phyloP scores from a whole-genome alignment of 2,888 invertebrate genomes.

The Ennomos erosarius region DNA sequence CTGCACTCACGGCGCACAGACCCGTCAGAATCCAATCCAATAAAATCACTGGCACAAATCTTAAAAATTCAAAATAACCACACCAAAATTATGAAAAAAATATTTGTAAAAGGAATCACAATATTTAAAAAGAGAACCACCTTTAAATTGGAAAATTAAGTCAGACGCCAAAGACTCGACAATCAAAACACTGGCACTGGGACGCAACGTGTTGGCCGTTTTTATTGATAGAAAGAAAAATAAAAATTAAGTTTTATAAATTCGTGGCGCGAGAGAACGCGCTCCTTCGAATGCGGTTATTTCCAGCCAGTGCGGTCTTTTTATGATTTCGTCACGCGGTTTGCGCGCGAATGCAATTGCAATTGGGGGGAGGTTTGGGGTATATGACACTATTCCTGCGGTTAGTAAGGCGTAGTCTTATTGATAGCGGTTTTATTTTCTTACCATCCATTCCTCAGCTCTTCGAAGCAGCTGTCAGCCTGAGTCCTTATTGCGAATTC shows the following conservation, averaged over 20 bases:
- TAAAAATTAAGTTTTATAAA: constrained; percentile 41
- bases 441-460: no score
- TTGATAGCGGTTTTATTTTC: constrained; percentile 9
- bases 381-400: constrained; percentile 49
- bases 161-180: constrained; percentile 82
- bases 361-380: constrained; percentile 55
- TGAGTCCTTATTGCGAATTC: no score
- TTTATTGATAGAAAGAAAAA: constrained; percentile 40
- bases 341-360: constrained; percentile 60
- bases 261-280: constrained; percentile 63
- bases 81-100: not conserved
- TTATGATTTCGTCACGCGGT: constrained; percentile 82
- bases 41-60: constrained; percentile 31
- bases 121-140: constrained; percentile 59
- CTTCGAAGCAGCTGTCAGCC: no score
- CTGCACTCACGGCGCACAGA: constrained; percentile 18
- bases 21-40: constrained; percentile 11
- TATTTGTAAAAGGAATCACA: constrained; percentile 2
- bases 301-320: constrained; percentile 61
- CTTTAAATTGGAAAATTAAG: constrained; percentile 78
- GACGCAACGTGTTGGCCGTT: constrained; percentile 74
- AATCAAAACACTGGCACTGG: constrained; percentile 77
- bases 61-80: constrained; percentile 40
- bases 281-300: constrained; percentile 64
- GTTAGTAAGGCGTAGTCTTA: constrained; percentile 26